Conservation (phyloP, 2,888 invertebrate genomes). For the Hecatera dysodea region DNA sequence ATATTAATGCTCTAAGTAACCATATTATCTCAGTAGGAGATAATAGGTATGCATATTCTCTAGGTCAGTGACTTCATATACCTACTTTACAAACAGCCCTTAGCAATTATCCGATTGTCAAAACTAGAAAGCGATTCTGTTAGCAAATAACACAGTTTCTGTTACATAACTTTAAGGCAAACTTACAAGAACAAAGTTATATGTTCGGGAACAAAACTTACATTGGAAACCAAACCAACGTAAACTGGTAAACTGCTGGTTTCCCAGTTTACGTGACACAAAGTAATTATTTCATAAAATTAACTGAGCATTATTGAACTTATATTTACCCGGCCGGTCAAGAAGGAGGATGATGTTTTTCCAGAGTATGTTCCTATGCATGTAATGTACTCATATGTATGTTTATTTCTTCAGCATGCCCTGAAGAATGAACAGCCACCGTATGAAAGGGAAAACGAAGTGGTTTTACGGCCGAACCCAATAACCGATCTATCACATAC, state of each 20-base stretch:
- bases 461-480: too few species aligned
- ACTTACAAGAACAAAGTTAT: slow-evolving; percentile 28
- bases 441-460: too few species aligned
- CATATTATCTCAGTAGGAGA: not conserved
- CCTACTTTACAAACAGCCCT: not conserved
- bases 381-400: too few species aligned
- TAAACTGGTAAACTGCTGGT: too few species aligned
- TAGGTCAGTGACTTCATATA: not conserved
- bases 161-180: slow-evolving; percentile 12
- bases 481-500: too few species aligned
- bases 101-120: slow-evolving; percentile 12
- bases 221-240: slow-evolving; percentile 25
- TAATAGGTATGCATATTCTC: not conserved
- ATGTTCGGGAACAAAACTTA: slow-evolving; percentile 27
- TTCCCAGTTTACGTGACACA: slow-evolving; percentile 12
- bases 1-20: too few species aligned
- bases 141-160: slow-evolving; percentile 23
- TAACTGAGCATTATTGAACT: not conserved
- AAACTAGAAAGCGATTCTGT: slow-evolving; percentile 1
- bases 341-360: too few species aligned
- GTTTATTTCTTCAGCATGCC: too few species aligned
- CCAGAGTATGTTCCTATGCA: too few species aligned
- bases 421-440: too few species aligned
- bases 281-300: slow-evolving; percentile 14
- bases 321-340: too few species aligned